Conservation (phyloP, 1,140 invertebrate species). For the Pectinophora gossypiella region DNA sequence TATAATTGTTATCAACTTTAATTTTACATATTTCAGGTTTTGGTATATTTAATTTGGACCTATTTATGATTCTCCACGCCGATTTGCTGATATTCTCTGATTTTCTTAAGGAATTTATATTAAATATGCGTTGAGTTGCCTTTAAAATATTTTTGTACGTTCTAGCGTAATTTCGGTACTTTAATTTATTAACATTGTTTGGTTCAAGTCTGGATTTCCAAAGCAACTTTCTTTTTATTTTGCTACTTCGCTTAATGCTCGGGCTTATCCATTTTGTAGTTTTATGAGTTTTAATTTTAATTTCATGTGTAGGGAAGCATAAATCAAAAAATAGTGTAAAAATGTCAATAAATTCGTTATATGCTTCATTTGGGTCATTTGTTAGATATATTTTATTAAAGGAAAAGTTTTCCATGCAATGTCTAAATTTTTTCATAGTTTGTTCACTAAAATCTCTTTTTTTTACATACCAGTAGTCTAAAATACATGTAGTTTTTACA, state of each 20-base stretch:
- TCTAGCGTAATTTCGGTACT: background rate
- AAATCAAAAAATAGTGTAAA: slow-evolving; percentile 8
- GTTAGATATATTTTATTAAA: slow-evolving; percentile 5
- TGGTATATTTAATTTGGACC: background rate
- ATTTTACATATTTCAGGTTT: background rate
- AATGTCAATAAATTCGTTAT: background rate
- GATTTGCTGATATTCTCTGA: background rate
- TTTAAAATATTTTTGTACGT: slow-evolving; percentile 3
- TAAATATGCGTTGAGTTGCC: background rate
- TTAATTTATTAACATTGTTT: background rate
- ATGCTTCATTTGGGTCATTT: slow-evolving; percentile 6
- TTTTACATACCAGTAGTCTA: slow-evolving; percentile 1
- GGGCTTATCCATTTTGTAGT: slow-evolving; percentile 4
- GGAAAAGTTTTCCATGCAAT: background rate
- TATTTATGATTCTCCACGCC: slow-evolving; percentile 5
- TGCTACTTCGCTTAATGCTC: slow-evolving; percentile 1
- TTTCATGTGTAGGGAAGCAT: slow-evolving; percentile 1
- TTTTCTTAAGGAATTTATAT: background rate
- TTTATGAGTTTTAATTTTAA: background rate
- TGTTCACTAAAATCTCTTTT: slow-evolving; percentile 2
- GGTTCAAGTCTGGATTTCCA: background rate
- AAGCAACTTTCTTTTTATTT: background rate
- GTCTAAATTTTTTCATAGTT: slow-evolving; percentile 4
- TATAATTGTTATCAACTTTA: background rate
- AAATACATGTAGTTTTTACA: background rate